Evolutionary conservation across 2,797 vertebrate genomes (phyloP), one percentile per base, ranked within the genome.

Genomic region (Melanogrammus aeglefinus): DNA sequence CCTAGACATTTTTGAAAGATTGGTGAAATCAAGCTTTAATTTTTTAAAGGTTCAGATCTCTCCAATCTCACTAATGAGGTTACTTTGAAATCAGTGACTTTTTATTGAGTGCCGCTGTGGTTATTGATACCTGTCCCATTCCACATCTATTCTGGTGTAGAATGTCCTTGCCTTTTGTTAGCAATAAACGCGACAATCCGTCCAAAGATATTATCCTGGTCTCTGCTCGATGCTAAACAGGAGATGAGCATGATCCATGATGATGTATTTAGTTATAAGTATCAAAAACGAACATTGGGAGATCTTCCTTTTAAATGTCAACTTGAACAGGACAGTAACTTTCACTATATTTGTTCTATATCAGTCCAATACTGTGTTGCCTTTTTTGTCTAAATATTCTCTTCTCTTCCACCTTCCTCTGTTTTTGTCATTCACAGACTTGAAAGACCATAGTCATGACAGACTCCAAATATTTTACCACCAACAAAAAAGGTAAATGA

Each of bases 401-500:
- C 31, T 6, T 35, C 33, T 72, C 31, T 18, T 72, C 16, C 16
- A 14, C 5, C 33, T 72, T 18, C 39, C 33, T 73, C 6, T 82
- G 9, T 77, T 0, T 84, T 76, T 81, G 4, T 79, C 75, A 81
- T 87, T 21, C 82, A n/a, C 83, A 95, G 89, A 90, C 84, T 78
- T 91, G 78, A 95, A 92, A 90, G 91, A 47, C 88, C 83, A 83
- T 77, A 94, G 92, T 85, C 93, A 99, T 99, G 98, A 99, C 98
- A 12, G 98, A 99, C 93, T 98, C 98, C 85, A 99, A 99, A 90
- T 99, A 99, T 91, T 99, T 99, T 87, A 99, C 98, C 33, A 99
- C 98, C 73, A 99, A 99, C 93, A 99, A 99, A 93, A 99, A 99
- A 94, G 98, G 98, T 98, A 78, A 92, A 66, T 27, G 63, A 10